Evolutionary conservation across 2,888 invertebrate genomes (phyloP).

Genomic region (Eristalis pertinax): DNA sequence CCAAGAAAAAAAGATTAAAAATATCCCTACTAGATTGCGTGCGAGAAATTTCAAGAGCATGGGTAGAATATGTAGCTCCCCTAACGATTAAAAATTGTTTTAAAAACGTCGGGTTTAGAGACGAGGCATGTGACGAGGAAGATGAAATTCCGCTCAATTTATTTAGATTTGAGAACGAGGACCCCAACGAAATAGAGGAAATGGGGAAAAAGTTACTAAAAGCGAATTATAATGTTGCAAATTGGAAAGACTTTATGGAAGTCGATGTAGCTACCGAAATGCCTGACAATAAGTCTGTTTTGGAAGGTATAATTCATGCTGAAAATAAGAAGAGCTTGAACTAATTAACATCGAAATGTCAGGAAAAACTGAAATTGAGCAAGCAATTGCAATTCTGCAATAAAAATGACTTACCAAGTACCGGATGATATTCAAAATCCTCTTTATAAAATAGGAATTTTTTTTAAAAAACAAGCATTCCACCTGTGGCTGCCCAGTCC

Average conservation of each 20-base stretch:
- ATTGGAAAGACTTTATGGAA: too few relatives aligned
- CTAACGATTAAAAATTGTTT: too few relatives aligned
- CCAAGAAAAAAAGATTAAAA: too few relatives aligned
- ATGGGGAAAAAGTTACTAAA: too few relatives aligned
- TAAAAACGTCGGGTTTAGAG: too few relatives aligned
- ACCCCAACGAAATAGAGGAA: neutral
- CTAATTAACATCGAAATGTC: neutral
- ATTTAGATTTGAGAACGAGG: neutral
- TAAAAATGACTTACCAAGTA: neutral
- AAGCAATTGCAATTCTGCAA: neutral
- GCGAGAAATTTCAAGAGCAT: neutral
- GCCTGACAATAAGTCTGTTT: too few relatives aligned
- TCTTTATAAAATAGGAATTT: neutral
- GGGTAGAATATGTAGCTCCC: neutral
- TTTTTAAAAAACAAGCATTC: too few relatives aligned
- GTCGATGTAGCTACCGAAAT: too few relatives aligned
- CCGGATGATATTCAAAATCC: neutral
- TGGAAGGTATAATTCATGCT: too few relatives aligned
- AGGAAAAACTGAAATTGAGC: neutral
- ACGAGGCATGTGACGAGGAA: slow-evolving; percentile 16
- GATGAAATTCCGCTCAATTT: slow-evolving; percentile 14
- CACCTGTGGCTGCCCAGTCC: too few relatives aligned
- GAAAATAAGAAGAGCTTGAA: too few relatives aligned
- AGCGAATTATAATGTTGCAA: too few relatives aligned
- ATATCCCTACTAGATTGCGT: neutral